A percentile compares a stretch with the other conserved stretches of the same genome.
phyloP scores from a whole-genome alignment of 2,888 invertebrate genomes.

The Hemithea aestivaria region DNA sequence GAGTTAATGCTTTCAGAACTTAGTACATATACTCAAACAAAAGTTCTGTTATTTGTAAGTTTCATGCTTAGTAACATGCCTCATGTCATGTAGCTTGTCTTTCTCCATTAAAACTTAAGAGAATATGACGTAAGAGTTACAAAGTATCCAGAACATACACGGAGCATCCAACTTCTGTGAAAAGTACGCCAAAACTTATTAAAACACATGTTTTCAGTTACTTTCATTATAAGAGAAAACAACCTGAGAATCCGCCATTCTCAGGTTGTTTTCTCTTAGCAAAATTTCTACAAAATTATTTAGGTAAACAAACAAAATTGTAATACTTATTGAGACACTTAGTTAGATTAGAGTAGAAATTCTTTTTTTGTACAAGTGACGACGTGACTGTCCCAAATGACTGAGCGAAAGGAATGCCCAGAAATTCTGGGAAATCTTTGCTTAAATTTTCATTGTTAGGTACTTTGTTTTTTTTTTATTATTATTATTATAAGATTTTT shows the following conservation, averaged over 20 bases:
- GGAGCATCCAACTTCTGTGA: too few relatives aligned
- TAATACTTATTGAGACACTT: slow-evolving; percentile 20
- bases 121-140: too few relatives aligned
- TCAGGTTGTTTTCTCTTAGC: slow-evolving; percentile 8
- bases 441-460: slow-evolving; percentile 15
- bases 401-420: slow-evolving; percentile 8
- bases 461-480: slow-evolving; percentile 6
- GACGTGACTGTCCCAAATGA: slow-evolving; percentile 13
- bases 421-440: slow-evolving; percentile 9
- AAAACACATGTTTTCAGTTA: neutral
- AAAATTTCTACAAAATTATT: slow-evolving; percentile 21
- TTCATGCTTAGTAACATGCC: too few relatives aligned
- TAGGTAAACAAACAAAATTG: slow-evolving; percentile 17
- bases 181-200: too few relatives aligned
- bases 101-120: too few relatives aligned
- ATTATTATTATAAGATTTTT: neutral
- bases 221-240: slow-evolving; percentile 3
- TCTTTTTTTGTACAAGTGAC: slow-evolving; percentile 15
- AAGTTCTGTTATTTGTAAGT: too few relatives aligned
- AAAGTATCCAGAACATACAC: too few relatives aligned
- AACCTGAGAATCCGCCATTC: slow-evolving; percentile 4
- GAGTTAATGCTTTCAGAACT: too few relatives aligned
- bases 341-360: slow-evolving; percentile 19
- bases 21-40: too few relatives aligned
- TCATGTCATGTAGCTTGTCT: too few relatives aligned